A percentile compares a stretch with the other conserved stretches of the same genome.
These are phyloP conservation scores for Drosophila fulvimacula DNA, from an alignment of 2,888 invertebrate species.

Conservation along the genomic window DNA sequence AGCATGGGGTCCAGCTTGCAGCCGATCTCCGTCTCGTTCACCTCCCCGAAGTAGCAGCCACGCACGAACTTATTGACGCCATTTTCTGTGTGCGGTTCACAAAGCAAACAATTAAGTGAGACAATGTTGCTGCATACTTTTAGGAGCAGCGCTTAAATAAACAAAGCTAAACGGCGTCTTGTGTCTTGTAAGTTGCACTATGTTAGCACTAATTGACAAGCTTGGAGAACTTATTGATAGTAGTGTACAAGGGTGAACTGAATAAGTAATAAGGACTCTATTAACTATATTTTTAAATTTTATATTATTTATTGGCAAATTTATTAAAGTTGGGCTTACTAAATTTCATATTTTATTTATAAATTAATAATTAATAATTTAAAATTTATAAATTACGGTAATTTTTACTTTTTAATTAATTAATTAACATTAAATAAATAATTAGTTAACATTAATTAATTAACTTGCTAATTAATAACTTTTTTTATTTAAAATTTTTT, in stretches of 20 bases:
- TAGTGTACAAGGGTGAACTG: not conserved
- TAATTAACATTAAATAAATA: no score
- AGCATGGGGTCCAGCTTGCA: conserved; percentile 76
- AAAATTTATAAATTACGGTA: no score
- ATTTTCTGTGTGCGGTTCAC: conserved; percentile 61
- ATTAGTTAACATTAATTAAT: no score
- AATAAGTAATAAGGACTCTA: no score
- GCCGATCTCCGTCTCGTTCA: conserved; percentile 76
- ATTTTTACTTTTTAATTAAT: no score
- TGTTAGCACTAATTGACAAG: not conserved
- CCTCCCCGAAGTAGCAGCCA: conserved; percentile 80
- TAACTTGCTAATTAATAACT: no score
- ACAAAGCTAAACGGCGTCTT: not conserved
- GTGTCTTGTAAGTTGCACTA: not conserved
- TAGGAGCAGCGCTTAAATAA: conserved; percentile 24
- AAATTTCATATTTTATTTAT: no score
- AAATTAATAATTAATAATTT: no score
- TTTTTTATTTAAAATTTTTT: no score
- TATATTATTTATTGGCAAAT: not conserved
- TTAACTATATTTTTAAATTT: not conserved
- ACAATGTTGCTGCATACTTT: conserved; percentile 57
- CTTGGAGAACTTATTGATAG: no score
- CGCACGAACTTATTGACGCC: conserved; percentile 71
- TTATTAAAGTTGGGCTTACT: no score
- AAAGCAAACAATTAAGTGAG: conserved; percentile 23